Evolutionary conservation across 2,888 invertebrate genomes (phyloP), one percentile per base, ranked within the genome.

Genomic region (Euclidia mi): DNA sequence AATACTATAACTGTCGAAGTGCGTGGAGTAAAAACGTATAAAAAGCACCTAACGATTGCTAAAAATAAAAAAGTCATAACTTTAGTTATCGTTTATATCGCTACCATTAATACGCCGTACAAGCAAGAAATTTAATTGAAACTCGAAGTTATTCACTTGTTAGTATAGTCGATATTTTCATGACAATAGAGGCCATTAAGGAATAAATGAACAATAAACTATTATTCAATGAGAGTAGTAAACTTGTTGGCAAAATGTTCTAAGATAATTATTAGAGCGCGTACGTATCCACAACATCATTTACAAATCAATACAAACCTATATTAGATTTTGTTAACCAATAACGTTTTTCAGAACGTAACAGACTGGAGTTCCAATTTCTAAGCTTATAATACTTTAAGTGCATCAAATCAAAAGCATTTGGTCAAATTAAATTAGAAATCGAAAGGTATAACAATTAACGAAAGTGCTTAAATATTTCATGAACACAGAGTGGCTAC

Each of bases 131-230:
- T 65, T 58, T 73, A 75, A 75, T 68, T 72, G 67, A 70, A 77
- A 61, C 66, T 70, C 37, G 44, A 64, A 70, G 66, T 69, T 78
- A 78, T 80, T 63, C 73, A 76, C 71, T 76, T 71, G 66, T 60
- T 64, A 73, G n/a, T n/a, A n/a, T n/a, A n/a, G 63, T 66, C 56
- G 57, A 61, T 65, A 75, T 73, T 72, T 73, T 53, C 57, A 57
- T 45, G 55, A 75, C 65, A 76, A 70, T 61, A 60, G 65, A 57
- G 46, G 48, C 69, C 69, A 70, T 77, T 81, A 68, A 60, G 51
- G 47, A 56, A 57, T 61, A 64, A 42, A 52, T 45, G 42, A 46
- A 42, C 14, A 11, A 49, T 52, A 28, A 41, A 58, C 47, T 58
- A 58, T 56, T 31, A 17, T 40, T 40, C 45, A 15, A 37, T 29